Base-by-base conservation (phyloP, 2,888 invertebrate species). In the Diaphora mendica region DNA sequence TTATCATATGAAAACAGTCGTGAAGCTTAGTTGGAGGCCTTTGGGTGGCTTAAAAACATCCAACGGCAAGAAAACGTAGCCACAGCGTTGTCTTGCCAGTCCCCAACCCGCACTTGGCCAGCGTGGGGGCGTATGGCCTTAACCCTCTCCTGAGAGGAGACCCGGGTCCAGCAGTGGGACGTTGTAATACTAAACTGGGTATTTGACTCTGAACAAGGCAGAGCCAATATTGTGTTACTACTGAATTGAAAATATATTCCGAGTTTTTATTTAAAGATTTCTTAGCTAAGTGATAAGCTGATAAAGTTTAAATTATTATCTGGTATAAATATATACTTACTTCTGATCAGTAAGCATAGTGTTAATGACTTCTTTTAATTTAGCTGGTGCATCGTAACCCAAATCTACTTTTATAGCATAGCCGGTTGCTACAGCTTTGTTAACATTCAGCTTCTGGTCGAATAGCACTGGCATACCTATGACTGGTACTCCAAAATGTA, bases 371-470 rank as follows among this genome's bases (percentile, higher is more conserved):
- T 55, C 33, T 74, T 84, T 87, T 65, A 93, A 79, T 26, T 90
- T 83, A 7, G 84, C 75, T 0, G 87, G 83, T 15, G 91, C 71
- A 23, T 88, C 77, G 23, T 88, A 83, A 23, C 84, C 77, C 8
- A 92, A 72, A 4, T 85, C 75, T 0, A 92, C 89, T 73, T 83
- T 87, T 15, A 85, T 79, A 0, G 87, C 92, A 30, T 87, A 90
- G 1, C 91, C 92, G 71, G 86, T 89, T 0, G 73, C 73, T 2
- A 89, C 90, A 0, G 91, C 90, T 82, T 87, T 89, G 7, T 90
- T 79, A 15, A 91, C 77, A 55, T 94, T 94, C 0, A 86, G 77
- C 73, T 88, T 90, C 81, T 94, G 94, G 65, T 94, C 94, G 3
- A 82, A 89, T 51, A 85, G 87, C 3, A 90, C 79, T 0, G 92